Evolutionary conservation across 2,888 invertebrate genomes (phyloP), one percentile per base, ranked within the genome.

Genomic region (Cheilosia impressa): DNA sequence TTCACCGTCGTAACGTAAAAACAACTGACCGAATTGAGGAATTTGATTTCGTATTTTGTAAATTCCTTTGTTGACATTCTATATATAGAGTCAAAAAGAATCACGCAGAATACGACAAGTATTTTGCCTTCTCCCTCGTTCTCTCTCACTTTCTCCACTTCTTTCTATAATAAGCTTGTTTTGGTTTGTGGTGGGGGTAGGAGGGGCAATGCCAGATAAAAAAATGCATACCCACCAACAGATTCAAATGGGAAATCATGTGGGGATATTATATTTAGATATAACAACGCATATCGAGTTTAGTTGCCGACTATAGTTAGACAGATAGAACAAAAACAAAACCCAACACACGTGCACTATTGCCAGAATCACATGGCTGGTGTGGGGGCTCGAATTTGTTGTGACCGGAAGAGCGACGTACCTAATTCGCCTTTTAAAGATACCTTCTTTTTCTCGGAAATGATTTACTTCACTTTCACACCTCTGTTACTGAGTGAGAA

Each of bases 41-140:
- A 47, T 65, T 55, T 55, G 38, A 57, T 75, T 75, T 66, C 65
- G 63, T 50, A 58, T 76, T 50, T 58, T 43, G 38, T 52, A 15
- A 75, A 75, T 57, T 65, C 75, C 63, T 81, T 65, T 75, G 75
- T 75, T 75, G 76, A 76, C 76, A 68, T 76, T 76, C 68, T 66
- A 76, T 43, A 68, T 60, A 66, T 76, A 76, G 58, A 76, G 17
- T 34, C 69, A 63, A 41, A 55, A 53, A 43, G 50, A 66, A 66
- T 53, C 71, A 65, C 63, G 63, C 34, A 58, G 71, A 71, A 66
- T 41, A 62, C 22, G 41, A 43, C n/a, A 24, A 66, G 13, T 13
- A 38, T 13, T 38, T 38, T 38, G 38, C 13, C 38, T 55, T 62
- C 55, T 68, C 68, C 24, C 53, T 75, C 55, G 73, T 22, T 60